Evolutionary conservation across 2,888 invertebrate species (phyloP).

Genomic region (Drosophila percnosoma): DNA sequence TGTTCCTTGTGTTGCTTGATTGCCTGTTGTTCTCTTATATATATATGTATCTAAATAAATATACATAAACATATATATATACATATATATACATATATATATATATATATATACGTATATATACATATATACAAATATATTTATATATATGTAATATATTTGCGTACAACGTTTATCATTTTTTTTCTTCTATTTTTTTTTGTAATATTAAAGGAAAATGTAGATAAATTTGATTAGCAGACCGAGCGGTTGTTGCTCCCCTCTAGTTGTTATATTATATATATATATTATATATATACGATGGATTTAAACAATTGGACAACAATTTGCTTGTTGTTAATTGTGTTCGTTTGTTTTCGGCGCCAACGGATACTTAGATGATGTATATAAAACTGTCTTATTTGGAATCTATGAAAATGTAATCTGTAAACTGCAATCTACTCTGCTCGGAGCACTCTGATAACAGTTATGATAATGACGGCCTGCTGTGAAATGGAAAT

Average conservation of each 20-base stretch:
- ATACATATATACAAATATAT: conserved; percentile 2
- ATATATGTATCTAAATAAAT: background rate
- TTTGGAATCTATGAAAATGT: conserved; percentile 22
- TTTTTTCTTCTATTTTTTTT: conserved; percentile 32
- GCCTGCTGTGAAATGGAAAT: background rate
- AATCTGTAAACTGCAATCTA: conserved; percentile 16
- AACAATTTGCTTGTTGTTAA: conserved; percentile 31
- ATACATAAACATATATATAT: background rate
- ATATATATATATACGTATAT: background rate
- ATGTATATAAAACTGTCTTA: conserved; percentile 32
- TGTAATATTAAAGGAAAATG: conserved; percentile 53
- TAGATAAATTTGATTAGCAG: conserved; percentile 66
- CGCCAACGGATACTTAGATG: conserved; percentile 16
- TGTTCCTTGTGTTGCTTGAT: conserved; percentile 32
- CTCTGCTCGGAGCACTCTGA: conserved; percentile 11
- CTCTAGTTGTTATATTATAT: conserved; percentile 61
- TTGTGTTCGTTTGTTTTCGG: conserved; percentile 18
- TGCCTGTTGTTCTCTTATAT: conserved; percentile 34
- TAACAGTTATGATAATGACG: background rate
- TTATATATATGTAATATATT: conserved; percentile 10
- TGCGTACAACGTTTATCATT: conserved; percentile 2
- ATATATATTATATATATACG: conserved; percentile 5
- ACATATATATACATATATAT: conserved; percentile 2
- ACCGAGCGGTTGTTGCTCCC: conserved; percentile 26
- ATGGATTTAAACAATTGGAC: conserved; percentile 43